These are phyloP conservation scores for Apamea anceps DNA, from an alignment of 2,888 invertebrate species.

Conservation along the genomic window DNA sequence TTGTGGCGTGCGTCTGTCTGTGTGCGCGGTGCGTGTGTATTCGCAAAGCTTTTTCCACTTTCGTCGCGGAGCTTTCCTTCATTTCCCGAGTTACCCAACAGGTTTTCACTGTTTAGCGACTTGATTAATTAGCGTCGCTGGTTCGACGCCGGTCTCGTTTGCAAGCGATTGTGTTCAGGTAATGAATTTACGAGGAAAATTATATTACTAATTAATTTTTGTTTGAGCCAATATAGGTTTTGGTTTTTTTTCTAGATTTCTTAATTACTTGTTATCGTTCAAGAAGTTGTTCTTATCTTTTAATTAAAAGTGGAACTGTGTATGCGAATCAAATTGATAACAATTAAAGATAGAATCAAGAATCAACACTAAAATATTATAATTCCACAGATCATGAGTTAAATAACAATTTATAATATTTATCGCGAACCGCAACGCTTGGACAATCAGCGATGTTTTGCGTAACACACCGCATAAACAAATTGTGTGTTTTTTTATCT, in stretches of 20 bases:
- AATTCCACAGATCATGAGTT: conserved; percentile 57
- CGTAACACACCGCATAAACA: conserved; percentile 88
- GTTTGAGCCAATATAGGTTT: conserved; percentile 39
- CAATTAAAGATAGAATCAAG: conserved; percentile 1
- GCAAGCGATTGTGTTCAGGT: conserved; percentile 64
- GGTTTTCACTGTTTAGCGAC: conserved; percentile 78
- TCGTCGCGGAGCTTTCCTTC: conserved; percentile 87
- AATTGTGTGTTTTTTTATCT: conserved; percentile 88
- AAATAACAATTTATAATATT: conserved; percentile 67
- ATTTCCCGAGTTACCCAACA: conserved; percentile 87
- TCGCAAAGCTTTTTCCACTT: conserved; percentile 87
- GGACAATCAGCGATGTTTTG: conserved; percentile 80
- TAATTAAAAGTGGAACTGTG: conserved; percentile 13
- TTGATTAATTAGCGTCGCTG: conserved; percentile 72
- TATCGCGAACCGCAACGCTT: conserved; percentile 76
- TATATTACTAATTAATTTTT: conserved; percentile 57
- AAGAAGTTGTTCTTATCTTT: conserved; percentile 12
- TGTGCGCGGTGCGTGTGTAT: conserved; percentile 71
- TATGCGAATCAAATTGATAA: conserved; percentile 5
- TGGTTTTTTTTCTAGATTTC: conserved; percentile 23
- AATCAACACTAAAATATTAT: conserved; percentile 43
- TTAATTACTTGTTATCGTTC: conserved; percentile 23
- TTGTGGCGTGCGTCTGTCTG: conserved; percentile 57
- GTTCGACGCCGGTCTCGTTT: conserved; percentile 64
- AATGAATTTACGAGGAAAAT: conserved; percentile 68